A percentile compares a stretch with the other conserved stretches of the same genome.
Conservation (phyloP, 53 echinoderm and acorn worm genomes). For the Mesocentrotus franciscanus region DNA sequence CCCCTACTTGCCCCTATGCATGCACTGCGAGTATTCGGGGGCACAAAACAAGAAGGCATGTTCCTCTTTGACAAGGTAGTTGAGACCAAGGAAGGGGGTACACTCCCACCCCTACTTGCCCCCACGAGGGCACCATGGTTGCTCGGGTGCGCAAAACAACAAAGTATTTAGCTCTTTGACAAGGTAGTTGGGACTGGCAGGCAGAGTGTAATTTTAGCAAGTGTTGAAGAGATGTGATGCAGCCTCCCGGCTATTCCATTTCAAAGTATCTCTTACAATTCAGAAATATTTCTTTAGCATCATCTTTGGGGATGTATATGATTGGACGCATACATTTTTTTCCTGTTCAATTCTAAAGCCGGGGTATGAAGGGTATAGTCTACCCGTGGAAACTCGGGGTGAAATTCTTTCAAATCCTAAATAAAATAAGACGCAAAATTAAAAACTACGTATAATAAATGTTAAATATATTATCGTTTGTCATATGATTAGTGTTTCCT, state of each 20-base stretch:
- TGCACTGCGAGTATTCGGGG: background rate
- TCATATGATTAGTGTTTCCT: no score
- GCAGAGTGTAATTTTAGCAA: conserved; percentile 12
- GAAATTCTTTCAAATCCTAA: no score
- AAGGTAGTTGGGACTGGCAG: conserved; percentile 46
- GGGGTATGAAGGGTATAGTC: background rate
- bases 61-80: no score
- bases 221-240: conserved; percentile 8
- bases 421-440: no score
- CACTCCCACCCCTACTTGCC: background rate
- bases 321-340: conserved; percentile 4
- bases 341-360: background rate
- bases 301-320: background rate
- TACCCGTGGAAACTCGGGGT: background rate
- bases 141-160: conserved; percentile 36
- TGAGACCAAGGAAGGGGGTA: background rate
- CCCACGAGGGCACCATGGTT: background rate
- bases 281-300: conserved; percentile 36
- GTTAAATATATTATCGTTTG: no score
- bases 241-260: background rate
- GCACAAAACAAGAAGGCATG: no score
- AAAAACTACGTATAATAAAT: no score
- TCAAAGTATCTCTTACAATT: conserved; percentile 38
- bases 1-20: background rate
- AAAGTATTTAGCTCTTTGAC: conserved; percentile 25